phyloP scores from a whole-genome alignment of 1,140 invertebrate species.

The Lucilia cuprina region DNA sequence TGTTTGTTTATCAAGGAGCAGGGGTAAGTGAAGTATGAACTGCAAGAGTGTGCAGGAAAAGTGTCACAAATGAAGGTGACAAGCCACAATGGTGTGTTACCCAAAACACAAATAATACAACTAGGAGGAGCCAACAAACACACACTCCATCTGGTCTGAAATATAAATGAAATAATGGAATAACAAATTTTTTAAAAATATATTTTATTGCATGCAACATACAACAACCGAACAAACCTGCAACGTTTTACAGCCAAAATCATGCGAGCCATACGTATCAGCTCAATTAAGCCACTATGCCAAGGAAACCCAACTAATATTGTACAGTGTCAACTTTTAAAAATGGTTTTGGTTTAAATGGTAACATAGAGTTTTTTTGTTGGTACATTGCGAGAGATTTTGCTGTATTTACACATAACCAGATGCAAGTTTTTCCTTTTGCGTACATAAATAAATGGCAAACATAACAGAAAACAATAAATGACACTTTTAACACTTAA shows the following conservation, averaged over 20 bases:
- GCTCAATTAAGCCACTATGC: background rate
- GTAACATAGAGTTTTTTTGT: no score
- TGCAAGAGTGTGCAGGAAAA: background rate
- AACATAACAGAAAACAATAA: conserved; percentile 7
- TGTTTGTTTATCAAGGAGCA: background rate
- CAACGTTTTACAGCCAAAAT: background rate
- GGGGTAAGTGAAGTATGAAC: background rate
- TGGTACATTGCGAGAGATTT: no score
- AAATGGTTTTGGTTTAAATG: no score
- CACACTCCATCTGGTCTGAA: background rate
- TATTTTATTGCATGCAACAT: background rate
- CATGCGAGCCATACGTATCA: background rate
- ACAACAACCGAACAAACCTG: background rate
- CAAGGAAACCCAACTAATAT: background rate
- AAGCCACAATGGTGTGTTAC: conserved; percentile 12
- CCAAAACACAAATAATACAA: background rate
- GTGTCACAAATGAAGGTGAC: background rate
- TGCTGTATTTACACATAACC: no score
- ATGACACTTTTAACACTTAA: conserved; percentile 15
- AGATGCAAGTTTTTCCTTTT: background rate
- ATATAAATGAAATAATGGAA: conserved; percentile 4
- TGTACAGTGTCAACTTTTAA: background rate
- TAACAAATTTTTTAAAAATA: background rate
- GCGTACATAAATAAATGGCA: background rate
- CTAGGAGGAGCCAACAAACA: background rate